phyloP scores from a whole-genome alignment of 2,113 vertebrate genomes.

The Nansenia antarctica region DNA sequence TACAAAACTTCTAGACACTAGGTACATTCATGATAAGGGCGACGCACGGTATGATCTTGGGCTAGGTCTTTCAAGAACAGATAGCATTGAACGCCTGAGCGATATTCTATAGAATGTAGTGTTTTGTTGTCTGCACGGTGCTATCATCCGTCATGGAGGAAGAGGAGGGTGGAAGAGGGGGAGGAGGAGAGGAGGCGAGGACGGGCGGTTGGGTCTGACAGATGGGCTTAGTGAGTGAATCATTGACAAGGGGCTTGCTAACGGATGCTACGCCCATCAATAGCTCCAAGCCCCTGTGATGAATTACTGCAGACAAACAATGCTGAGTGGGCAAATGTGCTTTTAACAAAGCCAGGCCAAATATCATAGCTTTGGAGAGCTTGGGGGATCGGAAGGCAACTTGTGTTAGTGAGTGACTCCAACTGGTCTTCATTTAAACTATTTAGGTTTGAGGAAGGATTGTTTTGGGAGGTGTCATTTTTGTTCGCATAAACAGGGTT shows the following conservation, averaged over 20 bases:
- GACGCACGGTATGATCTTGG: no score
- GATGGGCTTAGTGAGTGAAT: constrained; percentile 78
- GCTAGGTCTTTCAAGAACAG: neutral
- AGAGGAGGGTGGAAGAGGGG: constrained; percentile 61
- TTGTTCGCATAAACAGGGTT: no score
- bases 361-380: constrained; percentile 40
- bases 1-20: neutral
- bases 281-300: constrained; percentile 78
- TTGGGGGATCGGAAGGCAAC: neutral
- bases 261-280: constrained; percentile 78
- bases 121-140: constrained; percentile 43
- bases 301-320: constrained; percentile 82
- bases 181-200: constrained; percentile 55
- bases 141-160: constrained; percentile 67
- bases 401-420: neutral
- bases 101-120: constrained; percentile 39
- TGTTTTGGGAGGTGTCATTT: neutral
- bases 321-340: constrained; percentile 78
- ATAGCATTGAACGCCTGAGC: constrained; percentile 28
- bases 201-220: constrained; percentile 54
- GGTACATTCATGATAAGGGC: neutral
- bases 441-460: neutral
- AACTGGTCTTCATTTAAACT: neutral
- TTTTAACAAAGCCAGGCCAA: constrained; percentile 75
- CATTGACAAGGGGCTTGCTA: constrained; percentile 79